phyloP scores from a whole-genome alignment of 1,140 invertebrate genomes.

The Trissolcus basalis region DNA sequence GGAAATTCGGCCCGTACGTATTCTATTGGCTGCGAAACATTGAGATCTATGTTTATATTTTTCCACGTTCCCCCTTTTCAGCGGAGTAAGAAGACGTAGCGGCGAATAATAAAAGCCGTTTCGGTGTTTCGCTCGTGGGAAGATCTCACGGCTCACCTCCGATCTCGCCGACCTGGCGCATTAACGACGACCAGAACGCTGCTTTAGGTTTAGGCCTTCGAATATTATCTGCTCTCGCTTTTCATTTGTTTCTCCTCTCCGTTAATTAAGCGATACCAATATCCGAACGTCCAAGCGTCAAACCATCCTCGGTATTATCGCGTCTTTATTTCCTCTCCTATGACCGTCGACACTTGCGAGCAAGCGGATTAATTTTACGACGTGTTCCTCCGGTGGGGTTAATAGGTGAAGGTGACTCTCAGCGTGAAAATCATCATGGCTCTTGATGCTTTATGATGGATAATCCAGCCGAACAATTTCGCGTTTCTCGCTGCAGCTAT shows the following conservation, averaged over 20 bases:
- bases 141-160: slow-evolving; percentile 71
- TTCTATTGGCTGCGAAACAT: slow-evolving; percentile 48
- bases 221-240: slow-evolving; percentile 61
- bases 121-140: slow-evolving; percentile 67
- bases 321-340: slow-evolving; percentile 39
- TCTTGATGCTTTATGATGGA: slow-evolving; percentile 14
- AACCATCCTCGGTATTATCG: not conserved
- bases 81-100: slow-evolving; percentile 48
- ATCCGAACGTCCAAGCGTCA: not conserved
- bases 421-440: slow-evolving; percentile 27
- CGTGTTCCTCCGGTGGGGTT: slow-evolving; percentile 21
- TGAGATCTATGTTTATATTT: slow-evolving; percentile 59
- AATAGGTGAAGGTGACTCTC: slow-evolving; percentile 35
- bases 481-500: not conserved
- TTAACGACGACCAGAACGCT: slow-evolving; percentile 62
- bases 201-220: slow-evolving; percentile 55
- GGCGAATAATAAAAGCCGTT: slow-evolving; percentile 64
- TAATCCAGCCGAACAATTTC: slow-evolving; percentile 18
- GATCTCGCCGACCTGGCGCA: slow-evolving; percentile 65
- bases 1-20: slow-evolving; percentile 47
- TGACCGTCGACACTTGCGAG: slow-evolving; percentile 23
- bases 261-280: slow-evolving; percentile 66
- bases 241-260: slow-evolving; percentile 57
- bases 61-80: slow-evolving; percentile 50
- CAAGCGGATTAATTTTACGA: slow-evolving; percentile 30